Conservation (phyloP, 1,140 invertebrate genomes). For the Saccostrea cuccullata region DNA sequence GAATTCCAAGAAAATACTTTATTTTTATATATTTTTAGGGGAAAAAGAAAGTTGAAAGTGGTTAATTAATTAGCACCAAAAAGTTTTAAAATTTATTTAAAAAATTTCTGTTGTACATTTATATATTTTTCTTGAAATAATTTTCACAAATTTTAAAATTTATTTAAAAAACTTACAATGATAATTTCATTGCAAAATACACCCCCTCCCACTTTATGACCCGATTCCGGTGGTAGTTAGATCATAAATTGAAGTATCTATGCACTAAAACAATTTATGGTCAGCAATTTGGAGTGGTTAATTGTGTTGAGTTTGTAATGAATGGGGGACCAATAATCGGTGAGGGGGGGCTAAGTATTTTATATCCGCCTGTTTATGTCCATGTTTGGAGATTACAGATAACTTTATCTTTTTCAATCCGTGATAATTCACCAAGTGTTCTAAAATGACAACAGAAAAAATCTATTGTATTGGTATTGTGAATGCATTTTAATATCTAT, state of each 20-base stretch:
- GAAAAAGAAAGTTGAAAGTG: no score
- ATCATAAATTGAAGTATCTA: constrained; percentile 22
- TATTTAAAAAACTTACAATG: no score
- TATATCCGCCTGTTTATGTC: constrained; percentile 20
- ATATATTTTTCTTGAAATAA: no score
- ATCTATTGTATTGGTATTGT: no score
- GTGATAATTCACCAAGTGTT: not conserved
- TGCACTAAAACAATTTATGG: constrained; percentile 23
- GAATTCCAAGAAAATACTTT: no score
- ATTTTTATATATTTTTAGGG: no score
- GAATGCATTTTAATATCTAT: no score
- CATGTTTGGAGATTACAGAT: not conserved
- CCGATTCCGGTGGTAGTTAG: not conserved
- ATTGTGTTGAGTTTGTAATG: constrained; percentile 34
- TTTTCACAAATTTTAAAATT: no score
- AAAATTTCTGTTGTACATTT: no score
- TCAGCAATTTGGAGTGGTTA: not conserved
- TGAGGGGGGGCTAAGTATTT: not conserved
- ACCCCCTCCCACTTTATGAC: not conserved
- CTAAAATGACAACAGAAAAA: no score
- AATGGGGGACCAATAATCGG: not conserved
- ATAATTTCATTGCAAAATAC: not conserved
- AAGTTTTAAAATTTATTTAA: no score
- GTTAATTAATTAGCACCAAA: no score
- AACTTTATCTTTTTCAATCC: constrained; percentile 19